Conservation (phyloP, 2,113 vertebrate genomes). For the Hippocampus mohnikei region DNA sequence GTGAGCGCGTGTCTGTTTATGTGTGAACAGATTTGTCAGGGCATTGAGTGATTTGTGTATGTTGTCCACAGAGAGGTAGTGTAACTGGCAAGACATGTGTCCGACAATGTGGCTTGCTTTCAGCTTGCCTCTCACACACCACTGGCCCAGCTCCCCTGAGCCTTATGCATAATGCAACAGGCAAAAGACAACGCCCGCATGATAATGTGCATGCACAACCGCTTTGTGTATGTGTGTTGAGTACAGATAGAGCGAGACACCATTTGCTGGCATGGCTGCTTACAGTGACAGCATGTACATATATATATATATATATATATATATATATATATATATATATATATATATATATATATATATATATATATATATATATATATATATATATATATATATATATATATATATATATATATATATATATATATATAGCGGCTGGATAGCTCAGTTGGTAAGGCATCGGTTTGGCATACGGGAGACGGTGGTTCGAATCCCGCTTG, state of each 20-base stretch:
- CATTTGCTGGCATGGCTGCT: conserved; percentile 37
- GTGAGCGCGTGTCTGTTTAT: not conserved
- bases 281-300: conserved; percentile 24
- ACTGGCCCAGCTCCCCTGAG: conserved; percentile 64
- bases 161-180: conserved; percentile 71
- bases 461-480: too few relatives aligned
- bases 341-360: too few relatives aligned
- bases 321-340: not conserved
- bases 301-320: too few relatives aligned
- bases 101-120: conserved; percentile 63
- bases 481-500: too few relatives aligned
- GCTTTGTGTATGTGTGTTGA: conserved; percentile 31
- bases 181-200: conserved; percentile 65
- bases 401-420: too few relatives aligned
- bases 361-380: too few relatives aligned
- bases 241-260: conserved; percentile 22
- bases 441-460: too few relatives aligned
- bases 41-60: conserved; percentile 46
- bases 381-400: too few relatives aligned
- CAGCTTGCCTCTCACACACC: conserved; percentile 67
- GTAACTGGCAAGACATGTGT: conserved; percentile 70
- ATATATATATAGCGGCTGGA: too few relatives aligned
- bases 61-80: conserved; percentile 54
- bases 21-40: conserved; percentile 68
- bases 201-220: conserved; percentile 48